phyloP scores from a whole-genome alignment of 35 echinoderm and acorn worm genomes.

The Ophiothrix spiculata region DNA sequence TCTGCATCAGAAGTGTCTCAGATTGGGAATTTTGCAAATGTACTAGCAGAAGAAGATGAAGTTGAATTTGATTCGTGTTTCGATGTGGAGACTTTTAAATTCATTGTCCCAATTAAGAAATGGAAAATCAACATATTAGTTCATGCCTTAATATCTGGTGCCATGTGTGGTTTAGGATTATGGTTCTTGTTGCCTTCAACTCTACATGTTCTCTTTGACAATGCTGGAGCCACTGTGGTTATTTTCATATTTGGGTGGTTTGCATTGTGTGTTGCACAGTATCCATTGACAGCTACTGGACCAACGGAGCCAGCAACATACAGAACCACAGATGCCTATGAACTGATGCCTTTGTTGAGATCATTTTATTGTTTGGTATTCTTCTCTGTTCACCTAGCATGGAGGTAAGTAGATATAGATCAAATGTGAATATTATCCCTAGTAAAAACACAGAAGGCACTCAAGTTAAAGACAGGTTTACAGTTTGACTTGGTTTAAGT shows the following conservation, averaged over 20 bases:
- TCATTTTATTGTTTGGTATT: constrained; percentile 78
- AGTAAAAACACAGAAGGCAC: too few relatives aligned
- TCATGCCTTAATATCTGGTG: constrained; percentile 62
- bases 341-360: constrained; percentile 65
- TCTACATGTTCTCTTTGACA: constrained; percentile 64
- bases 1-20: constrained; percentile 17
- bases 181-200: constrained; percentile 74
- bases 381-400: constrained; percentile 53
- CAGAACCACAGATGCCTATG: constrained; percentile 71
- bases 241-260: constrained; percentile 75
- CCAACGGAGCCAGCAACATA: constrained; percentile 80
- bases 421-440: too few relatives aligned
- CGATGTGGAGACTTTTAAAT: constrained; percentile 60
- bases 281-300: constrained; percentile 68
- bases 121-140: constrained; percentile 82
- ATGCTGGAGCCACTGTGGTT: constrained; percentile 70
- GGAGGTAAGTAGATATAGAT: constrained; percentile 94
- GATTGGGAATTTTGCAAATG: constrained; percentile 21
- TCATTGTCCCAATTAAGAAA: constrained; percentile 75
- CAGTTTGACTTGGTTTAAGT: too few relatives aligned
- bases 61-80: constrained; percentile 89
- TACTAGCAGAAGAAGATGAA: constrained; percentile 92
- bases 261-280: constrained; percentile 85
- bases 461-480: too few relatives aligned
- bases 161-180: constrained; percentile 75